Base-by-base conservation (phyloP, 2,888 invertebrate species). In the Pammene fasciana region DNA sequence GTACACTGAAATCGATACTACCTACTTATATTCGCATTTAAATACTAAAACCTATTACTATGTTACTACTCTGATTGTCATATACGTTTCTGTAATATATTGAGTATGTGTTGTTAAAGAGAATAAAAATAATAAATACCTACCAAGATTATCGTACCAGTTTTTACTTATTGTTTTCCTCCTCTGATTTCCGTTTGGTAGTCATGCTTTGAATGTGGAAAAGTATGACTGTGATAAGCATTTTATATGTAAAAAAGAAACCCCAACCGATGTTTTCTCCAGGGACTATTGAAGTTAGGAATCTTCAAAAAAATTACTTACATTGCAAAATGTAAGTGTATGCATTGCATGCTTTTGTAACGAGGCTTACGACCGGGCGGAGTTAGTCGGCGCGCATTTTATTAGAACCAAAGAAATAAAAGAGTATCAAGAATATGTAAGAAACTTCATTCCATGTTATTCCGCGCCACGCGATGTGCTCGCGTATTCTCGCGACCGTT, bases 61-160 rank as follows among this genome's bases (percentile, higher is more conserved):
- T 87, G 91, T 91, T 91, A 91, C 82, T 89, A 90, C 83, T 90
- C 90, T 91, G 90, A 92, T 89, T 92, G 89, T 92, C 92, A 89
- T 89, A 91, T 90, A 93, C 87, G 92, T 93, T 93, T 93, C 93
- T 93, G 93, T 93, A 93, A 92, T 88, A 90, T 93, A 92, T 91
- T 90, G 91, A 92, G 88, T 93, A 93, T 93, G 93, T 93, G 93
- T 93, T 93, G 93, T 93, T 93, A 90, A 92, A 93, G 88, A 92
- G 89, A 92, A 92, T 92, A 90, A 93, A 93, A 91, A 86, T 89
- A 91, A 91, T 90, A 89, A 92, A 92, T 92, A 89, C 85, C 80
- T 92, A 89, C 85, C 80, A 86, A 88, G 78, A 87, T 84, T 84
- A 84, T 79, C 73, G 79, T 68, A 72, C 73, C 76, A 61, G 75